These are phyloP conservation scores for Agrypnus murinus DNA, from an alignment of 2,888 invertebrate genomes.

Conservation along the genomic window DNA sequence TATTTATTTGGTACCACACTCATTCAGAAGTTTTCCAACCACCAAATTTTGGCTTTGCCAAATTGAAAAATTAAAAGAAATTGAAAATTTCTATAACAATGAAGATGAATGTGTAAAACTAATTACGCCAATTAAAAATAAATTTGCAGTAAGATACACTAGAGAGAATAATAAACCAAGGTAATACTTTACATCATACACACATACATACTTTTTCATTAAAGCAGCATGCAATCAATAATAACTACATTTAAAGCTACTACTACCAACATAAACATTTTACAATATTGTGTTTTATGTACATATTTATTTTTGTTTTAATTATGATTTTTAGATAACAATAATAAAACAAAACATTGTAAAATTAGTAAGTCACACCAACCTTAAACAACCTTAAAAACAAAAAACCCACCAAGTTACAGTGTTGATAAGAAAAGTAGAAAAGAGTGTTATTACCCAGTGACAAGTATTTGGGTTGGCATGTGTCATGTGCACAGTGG, in stretches of 20 bases:
- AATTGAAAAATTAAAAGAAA: constrained; percentile 15
- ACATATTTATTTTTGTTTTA: neutral
- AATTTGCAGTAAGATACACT: constrained; percentile 20
- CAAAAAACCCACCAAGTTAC: constrained; percentile 32
- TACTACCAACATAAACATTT: constrained; percentile 18
- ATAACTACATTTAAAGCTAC: constrained; percentile 24
- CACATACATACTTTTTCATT: neutral
- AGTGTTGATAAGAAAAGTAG: constrained; percentile 55
- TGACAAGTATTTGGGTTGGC: constrained; percentile 78
- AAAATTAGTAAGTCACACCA: constrained; percentile 26
- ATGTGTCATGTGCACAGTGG: constrained; percentile 77
- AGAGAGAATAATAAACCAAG: neutral
- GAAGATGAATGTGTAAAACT: constrained; percentile 17
- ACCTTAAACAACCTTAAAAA: constrained; percentile 13
- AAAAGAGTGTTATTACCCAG: constrained; percentile 77
- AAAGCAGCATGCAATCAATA: constrained; percentile 29
- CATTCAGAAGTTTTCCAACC: constrained; percentile 50
- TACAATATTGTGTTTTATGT: constrained; percentile 33
- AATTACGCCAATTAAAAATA: constrained; percentile 36
- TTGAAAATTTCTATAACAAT: constrained; percentile 18
- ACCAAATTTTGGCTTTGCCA: constrained; percentile 12
- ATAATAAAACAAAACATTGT: constrained; percentile 48
- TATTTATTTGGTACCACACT: constrained; percentile 49
- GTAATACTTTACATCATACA: neutral
- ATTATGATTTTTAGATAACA: neutral